Base-by-base conservation (phyloP, 2,113 vertebrate genomes). In the Cephalopholis sonnerati region DNA sequence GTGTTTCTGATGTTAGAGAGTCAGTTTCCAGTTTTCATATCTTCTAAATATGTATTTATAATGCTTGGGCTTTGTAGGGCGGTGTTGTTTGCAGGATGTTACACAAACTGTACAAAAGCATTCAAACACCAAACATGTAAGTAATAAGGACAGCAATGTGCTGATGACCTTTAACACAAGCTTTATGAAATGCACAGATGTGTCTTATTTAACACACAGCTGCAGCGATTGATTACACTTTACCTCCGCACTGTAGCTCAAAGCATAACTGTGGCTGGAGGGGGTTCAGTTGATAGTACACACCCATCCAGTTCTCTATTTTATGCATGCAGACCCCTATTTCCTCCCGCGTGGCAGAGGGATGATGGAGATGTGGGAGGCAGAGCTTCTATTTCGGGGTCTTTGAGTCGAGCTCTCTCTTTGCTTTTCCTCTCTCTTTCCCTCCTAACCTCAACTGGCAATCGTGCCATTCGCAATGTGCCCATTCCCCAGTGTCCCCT, bases 401-500 rank as follows among this genome's bases (percentile, higher is more conserved):
- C 74, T 88, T 58, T 58, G 75, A 87, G 67, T 87, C 24, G 53
- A 66, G 32, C 61, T 82, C 74, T 16, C 53, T 72, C 87, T 83
- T 79, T 69, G 20, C 73, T 69, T 69, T 64, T 17, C 65, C 81
- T 74, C 67, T 54, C 79, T 67, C 78, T 81, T 85, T 78, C 80
- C 78, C 57, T 82, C 77, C 87, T 63, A 87, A 92, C 84, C 79
- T 86, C 84, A 73, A 87, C 90, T 72, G 84, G 85, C 83, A 91
- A 87, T 88, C 67, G 84, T 90, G 86, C 82, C 88, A 90, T 89
- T 93, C 29, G 62, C 89, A 82, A 63, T 44, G 82, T 84, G 74
- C 84, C 90, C 74, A 84, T 86, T 94, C 93, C 90, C 93, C 86
- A 68, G 91, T 64, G 89, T 91, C 85, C 90, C 86, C 84, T 46